Conservation (phyloP, 1,140 invertebrate species). For the Drosophila parvula region DNA sequence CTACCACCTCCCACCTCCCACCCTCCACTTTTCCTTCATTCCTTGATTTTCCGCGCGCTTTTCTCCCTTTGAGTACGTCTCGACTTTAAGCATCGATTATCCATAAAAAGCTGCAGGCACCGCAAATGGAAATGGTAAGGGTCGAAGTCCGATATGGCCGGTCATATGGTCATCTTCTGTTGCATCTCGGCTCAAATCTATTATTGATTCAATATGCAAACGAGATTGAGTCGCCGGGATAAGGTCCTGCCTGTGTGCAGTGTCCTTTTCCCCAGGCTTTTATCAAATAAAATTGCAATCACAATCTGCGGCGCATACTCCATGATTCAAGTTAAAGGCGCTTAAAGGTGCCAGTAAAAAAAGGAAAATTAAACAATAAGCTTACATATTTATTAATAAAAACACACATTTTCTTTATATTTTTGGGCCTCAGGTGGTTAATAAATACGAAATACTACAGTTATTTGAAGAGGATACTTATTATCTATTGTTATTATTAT, state of each 20-base stretch:
- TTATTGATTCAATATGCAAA: conserved; percentile 46
- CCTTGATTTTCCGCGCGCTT: neutral
- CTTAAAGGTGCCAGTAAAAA: neutral
- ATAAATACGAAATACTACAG: too few relatives aligned
- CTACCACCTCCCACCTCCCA: neutral
- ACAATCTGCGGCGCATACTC: neutral
- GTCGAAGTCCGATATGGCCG: too few relatives aligned
- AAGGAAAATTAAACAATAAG: neutral
- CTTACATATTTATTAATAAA: too few relatives aligned
- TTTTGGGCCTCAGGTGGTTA: too few relatives aligned
- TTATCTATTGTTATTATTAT: too few relatives aligned
- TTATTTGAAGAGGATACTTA: too few relatives aligned
- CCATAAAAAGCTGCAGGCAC: conserved; percentile 54
- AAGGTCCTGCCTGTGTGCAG: neutral
- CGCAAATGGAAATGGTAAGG: conserved; percentile 1
- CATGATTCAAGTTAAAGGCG: neutral
- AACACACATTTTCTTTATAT: too few relatives aligned
- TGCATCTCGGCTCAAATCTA: conserved; percentile 27
- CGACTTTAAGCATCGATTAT: conserved; percentile 71
- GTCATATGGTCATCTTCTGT: conserved; percentile 15
- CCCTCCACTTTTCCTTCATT: neutral
- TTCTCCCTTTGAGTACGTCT: conserved; percentile 49
- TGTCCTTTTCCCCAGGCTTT: neutral
- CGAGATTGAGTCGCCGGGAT: conserved; percentile 2
- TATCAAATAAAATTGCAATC: conserved; percentile 20